Evolutionary conservation across 2,797 vertebrate species (phyloP).

Genomic region (Rallus crepitans): DNA sequence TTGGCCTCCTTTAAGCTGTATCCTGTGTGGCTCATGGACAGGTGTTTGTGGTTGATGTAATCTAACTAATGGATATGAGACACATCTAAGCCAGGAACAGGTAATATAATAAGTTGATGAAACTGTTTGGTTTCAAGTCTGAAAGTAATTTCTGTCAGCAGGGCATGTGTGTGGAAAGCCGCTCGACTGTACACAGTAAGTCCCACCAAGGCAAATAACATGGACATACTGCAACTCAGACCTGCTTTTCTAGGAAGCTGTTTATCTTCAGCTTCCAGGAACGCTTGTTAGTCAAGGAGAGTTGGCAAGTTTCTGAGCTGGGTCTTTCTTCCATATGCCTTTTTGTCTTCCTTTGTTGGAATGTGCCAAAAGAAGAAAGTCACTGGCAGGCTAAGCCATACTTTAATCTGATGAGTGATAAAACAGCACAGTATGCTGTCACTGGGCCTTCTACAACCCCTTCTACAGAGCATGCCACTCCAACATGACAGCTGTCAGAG

Average conservation of each 20-base stretch:
- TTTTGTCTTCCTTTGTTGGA: background rate
- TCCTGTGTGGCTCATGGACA: background rate
- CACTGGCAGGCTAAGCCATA: background rate
- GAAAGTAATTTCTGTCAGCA: slow-evolving; percentile 12
- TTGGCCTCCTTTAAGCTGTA: background rate
- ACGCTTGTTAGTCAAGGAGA: background rate
- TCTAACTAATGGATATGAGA: background rate
- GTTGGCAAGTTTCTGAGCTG: background rate
- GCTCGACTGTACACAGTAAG: background rate
- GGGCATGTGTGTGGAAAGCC: background rate
- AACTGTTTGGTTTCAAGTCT: slow-evolving; percentile 6
- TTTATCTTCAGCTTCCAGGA: background rate
- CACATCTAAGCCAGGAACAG: background rate
- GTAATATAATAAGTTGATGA: background rate
- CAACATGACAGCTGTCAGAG: background rate
- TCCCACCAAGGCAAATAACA: background rate
- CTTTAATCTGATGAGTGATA: background rate
- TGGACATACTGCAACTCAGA: background rate
- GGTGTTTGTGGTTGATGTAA: background rate
- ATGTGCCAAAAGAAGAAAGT: background rate
- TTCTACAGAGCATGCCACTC: background rate
- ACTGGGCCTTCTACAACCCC: fast-evolving
- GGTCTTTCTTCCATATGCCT: background rate
- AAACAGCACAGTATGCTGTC: fast-evolving
- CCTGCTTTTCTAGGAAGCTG: background rate